phyloP scores from a whole-genome alignment of 2,113 vertebrate genomes.

The Tupaia tana region DNA sequence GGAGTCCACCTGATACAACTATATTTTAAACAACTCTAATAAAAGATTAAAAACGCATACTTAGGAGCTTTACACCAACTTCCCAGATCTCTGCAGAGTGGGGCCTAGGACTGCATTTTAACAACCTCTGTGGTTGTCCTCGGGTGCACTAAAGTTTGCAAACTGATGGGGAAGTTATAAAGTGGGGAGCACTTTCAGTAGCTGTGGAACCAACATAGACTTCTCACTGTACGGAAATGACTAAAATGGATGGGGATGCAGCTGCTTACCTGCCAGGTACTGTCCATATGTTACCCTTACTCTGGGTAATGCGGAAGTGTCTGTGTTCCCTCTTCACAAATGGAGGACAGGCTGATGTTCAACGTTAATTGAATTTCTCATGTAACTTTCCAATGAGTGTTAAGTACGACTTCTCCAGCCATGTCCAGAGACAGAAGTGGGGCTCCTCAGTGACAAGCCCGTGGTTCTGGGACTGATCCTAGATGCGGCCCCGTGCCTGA shows the following conservation, averaged over 20 bases:
- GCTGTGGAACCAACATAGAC: background rate
- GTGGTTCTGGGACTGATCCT: background rate
- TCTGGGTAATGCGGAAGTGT: background rate
- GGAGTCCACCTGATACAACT: background rate
- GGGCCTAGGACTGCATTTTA: background rate
- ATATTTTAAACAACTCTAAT: conserved; percentile 25
- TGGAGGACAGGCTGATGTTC: background rate
- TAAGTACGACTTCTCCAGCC: background rate
- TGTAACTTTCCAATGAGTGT: background rate
- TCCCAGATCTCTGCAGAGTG: background rate
- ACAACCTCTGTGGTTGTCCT: background rate
- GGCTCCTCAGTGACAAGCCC: background rate
- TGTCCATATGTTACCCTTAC: background rate
- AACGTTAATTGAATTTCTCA: background rate
- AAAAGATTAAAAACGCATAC: conserved; percentile 42
- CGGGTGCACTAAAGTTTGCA: background rate
- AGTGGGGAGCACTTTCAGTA: background rate
- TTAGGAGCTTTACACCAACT: conserved; percentile 11
- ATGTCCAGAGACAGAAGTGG: background rate
- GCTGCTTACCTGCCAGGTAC: background rate
- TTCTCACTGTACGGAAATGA: background rate
- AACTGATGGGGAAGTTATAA: background rate
- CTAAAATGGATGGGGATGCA: background rate
- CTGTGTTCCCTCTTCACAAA: background rate
- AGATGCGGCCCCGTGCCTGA: background rate